A percentile compares a stretch with the other conserved stretches of the same genome.
Conservation (phyloP, 2,113 vertebrate species). For the Dipodomys stephensi region DNA sequence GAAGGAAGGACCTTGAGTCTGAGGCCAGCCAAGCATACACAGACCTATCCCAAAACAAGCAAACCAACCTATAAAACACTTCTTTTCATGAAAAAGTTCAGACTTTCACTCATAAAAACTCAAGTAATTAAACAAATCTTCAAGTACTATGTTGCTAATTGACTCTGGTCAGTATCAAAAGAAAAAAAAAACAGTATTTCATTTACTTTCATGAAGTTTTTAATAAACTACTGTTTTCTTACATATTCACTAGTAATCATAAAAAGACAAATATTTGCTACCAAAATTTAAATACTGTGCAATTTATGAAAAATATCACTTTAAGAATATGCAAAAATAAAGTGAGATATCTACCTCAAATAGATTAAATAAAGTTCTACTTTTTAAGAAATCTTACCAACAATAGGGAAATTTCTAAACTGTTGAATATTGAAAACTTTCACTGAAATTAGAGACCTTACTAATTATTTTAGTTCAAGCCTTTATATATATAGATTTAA, state of each 20-base stretch:
- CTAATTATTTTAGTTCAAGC: slow-evolving; percentile 44
- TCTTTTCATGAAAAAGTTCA: neutral
- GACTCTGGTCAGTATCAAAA: slow-evolving; percentile 5
- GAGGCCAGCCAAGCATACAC: neutral
- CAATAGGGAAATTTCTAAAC: slow-evolving; percentile 47
- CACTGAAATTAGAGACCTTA: slow-evolving; percentile 3
- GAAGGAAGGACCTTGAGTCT: neutral
- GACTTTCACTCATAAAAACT: neutral
- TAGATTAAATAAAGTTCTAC: slow-evolving; percentile 65
- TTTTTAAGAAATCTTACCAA: slow-evolving; percentile 52
- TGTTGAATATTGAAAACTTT: slow-evolving; percentile 25
- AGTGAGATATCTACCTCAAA: slow-evolving; percentile 45
- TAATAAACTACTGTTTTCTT: slow-evolving; percentile 74
- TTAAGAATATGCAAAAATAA: slow-evolving; percentile 66
- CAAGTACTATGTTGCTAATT: slow-evolving; percentile 24
- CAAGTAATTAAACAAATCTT: slow-evolving; percentile 8
- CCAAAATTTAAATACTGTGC: slow-evolving; percentile 70
- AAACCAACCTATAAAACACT: neutral
- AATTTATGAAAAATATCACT: slow-evolving; percentile 73
- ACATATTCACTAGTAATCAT: slow-evolving; percentile 62
- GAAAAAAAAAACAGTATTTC: slow-evolving; percentile 28
- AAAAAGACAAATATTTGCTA: slow-evolving; percentile 71
- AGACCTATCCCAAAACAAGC: neutral
- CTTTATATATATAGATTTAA: slow-evolving; percentile 57
- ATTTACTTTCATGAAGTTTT: slow-evolving; percentile 62